A percentile compares a stretch with the other conserved stretches of the same genome.
Conservation (phyloP, 2,113 vertebrate species). For the Dicaeum eximium region DNA sequence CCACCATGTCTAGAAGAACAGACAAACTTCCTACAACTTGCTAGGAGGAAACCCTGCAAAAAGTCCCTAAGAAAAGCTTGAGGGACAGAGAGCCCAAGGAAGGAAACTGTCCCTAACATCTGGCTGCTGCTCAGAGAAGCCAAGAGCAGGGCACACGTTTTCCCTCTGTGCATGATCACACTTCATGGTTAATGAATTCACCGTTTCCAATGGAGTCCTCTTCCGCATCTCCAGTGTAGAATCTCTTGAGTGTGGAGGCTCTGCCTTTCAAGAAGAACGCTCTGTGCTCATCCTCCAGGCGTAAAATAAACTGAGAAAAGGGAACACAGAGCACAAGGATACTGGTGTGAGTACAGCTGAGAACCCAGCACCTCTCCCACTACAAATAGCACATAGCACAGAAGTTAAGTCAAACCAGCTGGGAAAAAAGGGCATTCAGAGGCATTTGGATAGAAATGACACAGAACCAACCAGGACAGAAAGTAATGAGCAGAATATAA, state of each 20-base stretch:
- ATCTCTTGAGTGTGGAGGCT: conserved; percentile 54
- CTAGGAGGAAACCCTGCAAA: neutral
- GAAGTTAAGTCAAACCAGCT: neutral
- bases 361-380: neutral
- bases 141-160: neutral
- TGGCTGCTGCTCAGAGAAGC: neutral
- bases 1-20: neutral
- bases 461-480: neutral
- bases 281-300: conserved; percentile 73
- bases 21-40: neutral
- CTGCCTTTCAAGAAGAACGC: conserved; percentile 76
- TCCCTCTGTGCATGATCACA: neutral
- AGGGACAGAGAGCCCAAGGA: neutral
- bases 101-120: neutral
- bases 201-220: conserved; percentile 4
- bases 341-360: neutral
- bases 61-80: neutral
- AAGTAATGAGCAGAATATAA: neutral
- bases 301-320: conserved; percentile 76
- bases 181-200: neutral
- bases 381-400: neutral
- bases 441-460: neutral
- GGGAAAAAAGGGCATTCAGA: neutral
- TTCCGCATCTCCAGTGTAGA: neutral
- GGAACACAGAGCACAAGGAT: neutral